A percentile compares a stretch with the other conserved stretches of the same genome.
Evolutionary conservation across 2,888 invertebrate species (phyloP).

Genomic region (Polia nebulosa): DNA sequence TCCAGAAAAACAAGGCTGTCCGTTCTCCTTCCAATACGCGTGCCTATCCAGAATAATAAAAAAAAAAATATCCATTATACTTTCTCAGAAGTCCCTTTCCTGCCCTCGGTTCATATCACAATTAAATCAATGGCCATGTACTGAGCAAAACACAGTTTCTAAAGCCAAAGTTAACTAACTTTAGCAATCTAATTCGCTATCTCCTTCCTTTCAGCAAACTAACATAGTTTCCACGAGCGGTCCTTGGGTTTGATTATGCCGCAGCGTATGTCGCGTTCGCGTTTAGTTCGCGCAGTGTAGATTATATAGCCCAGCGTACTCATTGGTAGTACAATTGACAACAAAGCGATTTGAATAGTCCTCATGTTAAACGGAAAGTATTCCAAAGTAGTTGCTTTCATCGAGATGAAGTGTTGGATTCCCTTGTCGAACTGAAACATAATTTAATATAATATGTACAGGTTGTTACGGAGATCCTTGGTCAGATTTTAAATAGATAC

Average conservation of each 20-base stretch:
- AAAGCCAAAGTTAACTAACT: background rate
- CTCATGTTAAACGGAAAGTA: conserved; percentile 92
- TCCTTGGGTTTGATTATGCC: conserved; percentile 94
- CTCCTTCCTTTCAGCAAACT: background rate
- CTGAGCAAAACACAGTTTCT: background rate
- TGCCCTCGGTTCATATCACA: too few relatives aligned
- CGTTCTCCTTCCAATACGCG: too few relatives aligned
- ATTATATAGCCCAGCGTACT: conserved; percentile 86
- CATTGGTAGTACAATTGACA: conserved; percentile 90
- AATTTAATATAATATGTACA: too few relatives aligned
- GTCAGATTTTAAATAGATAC: too few relatives aligned
- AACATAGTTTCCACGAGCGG: conserved; percentile 80
- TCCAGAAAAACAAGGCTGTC: too few relatives aligned
- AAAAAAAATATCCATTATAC: too few relatives aligned
- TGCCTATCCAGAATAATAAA: too few relatives aligned
- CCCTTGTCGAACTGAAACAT: conserved; percentile 94
- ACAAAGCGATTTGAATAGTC: conserved; percentile 84
- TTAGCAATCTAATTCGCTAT: background rate
- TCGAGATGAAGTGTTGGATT: conserved; percentile 93
- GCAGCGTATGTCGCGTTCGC: conserved; percentile 91
- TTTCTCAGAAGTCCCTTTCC: too few relatives aligned
- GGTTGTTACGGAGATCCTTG: too few relatives aligned
- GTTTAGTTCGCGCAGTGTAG: conserved; percentile 84
- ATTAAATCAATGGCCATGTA: background rate
- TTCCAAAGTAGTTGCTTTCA: conserved; percentile 92